Evolutionary conservation across 2,797 vertebrate genomes (phyloP), one percentile per base, ranked within the genome.

Genomic region (Phoxinus dragarum): DNA sequence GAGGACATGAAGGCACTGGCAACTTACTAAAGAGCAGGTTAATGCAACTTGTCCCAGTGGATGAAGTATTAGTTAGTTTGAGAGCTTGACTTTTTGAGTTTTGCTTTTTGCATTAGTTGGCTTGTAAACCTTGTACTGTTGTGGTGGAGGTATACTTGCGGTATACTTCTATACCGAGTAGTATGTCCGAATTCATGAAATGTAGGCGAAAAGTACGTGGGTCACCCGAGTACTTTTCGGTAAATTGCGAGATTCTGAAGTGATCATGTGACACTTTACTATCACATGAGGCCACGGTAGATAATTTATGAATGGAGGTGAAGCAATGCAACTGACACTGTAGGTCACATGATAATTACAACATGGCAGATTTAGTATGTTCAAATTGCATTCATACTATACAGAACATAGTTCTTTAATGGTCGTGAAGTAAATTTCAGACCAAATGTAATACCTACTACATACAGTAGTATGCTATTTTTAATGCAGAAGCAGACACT

Each of bases 1-100:
- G 80, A 87, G 86, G 77, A 85, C 68, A 86, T 86, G 86, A 78
- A 87, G 87, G 56, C 80, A 81, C 56, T 88, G 89, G 87, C 89
- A 89, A n/a, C 21, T 59, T 76, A 47, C 72, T 86, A 82, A 90
- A 86, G 83, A 87, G 76, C 77, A 88, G 47, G 79, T 89, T 87
- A 87, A 81, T 87, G 76, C 68, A 84, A 86, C 56, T 69, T 77
- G 17, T 88, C 85, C 72, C 82, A 80, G 79, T 56, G 54, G 74
- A 82, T 75, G 54, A 88, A 69, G 64, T 14, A 81, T 82, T 86
- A 79, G 72, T 86, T 85, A 79, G 66, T 79, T 69, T 59, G 36
- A 66, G 73, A 71, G 64, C 49, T 80, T 75, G 61, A 54, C 21
- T 81, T 80, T 81, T 56, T 12, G 8, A 47, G 40, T 71, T 56